phyloP scores from a whole-genome alignment of 2,797 vertebrate genomes.

The Oceanodroma leucorhoa region DNA sequence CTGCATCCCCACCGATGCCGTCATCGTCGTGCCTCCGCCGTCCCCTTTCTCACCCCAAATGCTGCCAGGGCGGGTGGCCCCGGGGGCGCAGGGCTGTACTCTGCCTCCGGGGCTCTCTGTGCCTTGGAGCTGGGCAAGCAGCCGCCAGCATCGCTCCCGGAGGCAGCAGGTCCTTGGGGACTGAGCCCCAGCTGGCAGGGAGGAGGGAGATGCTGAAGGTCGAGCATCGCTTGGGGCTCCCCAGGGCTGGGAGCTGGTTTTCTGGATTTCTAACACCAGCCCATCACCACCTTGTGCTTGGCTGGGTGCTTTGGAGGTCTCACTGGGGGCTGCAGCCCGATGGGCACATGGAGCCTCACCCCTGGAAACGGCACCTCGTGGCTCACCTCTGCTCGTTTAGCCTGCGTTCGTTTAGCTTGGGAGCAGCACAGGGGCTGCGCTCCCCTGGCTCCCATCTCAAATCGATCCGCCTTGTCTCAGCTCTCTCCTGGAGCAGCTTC shows the following conservation, averaged over 20 bases:
- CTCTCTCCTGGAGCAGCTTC: not conserved
- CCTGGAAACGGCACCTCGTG: not conserved
- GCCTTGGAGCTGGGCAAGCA: not conserved
- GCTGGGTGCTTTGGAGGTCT: not conserved
- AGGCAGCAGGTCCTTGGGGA: not conserved
- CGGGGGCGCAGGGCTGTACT: accelerated
- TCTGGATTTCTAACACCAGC: not conserved
- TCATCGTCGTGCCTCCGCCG: accelerated
- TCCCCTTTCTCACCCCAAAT: not conserved
- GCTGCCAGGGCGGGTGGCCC: accelerated
- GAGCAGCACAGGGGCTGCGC: accelerated
- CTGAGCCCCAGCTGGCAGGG: not conserved
- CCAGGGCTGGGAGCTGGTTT: not conserved
- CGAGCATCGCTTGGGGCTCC: not conserved
- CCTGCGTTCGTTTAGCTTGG: accelerated
- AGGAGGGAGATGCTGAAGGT: not conserved
- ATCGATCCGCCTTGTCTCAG: not conserved
- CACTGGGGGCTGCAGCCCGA: not conserved
- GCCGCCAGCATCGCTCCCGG: not conserved
- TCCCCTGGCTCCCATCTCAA: not conserved
- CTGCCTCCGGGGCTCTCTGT: not conserved
- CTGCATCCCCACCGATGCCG: not conserved
- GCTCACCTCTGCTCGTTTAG: accelerated
- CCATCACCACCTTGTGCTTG: accelerated
- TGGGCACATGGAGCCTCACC: accelerated